Base-by-base conservation (phyloP, 2,888 invertebrate genomes). In the Drosophila anomalipes region DNA sequence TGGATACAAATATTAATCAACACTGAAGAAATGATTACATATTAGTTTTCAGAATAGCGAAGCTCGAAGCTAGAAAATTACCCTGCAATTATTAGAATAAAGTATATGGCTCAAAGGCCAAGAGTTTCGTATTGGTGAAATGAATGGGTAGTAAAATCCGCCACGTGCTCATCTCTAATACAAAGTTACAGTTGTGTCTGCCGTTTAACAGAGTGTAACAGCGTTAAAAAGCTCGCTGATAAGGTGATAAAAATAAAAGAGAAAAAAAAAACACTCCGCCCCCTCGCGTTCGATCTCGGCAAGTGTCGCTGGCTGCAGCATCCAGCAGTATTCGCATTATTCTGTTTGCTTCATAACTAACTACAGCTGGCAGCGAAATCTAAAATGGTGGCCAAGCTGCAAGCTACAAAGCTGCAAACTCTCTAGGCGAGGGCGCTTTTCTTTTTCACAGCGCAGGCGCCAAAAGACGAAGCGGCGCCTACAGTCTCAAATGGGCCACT, bases 331-430 rank as follows among this genome's bases (percentile, higher is more conserved):
- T 69, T 64, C 69, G 39, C 56, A 84, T 91, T 91, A 84, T 91
- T 91, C 91, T 91, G 91, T 76, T 84, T 74, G 83, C 92, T 92
- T 91, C 81, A 91, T 92, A 90, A 78, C 82, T 76, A 82, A 82
- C 82, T 81, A 91, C 90, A 91, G 80, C 77, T 74, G 32, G 67
- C 30, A 69, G 59, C 77, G 41, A 84, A 80, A 79, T 91, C 81
- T 78, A 90, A 91, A 81, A 90, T 90, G 84, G 87, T 90, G 83
- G 80, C 77, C 78, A 61, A 71, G 71, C 77, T 80, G 73, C 74
- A 83, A 86, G 81, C 83, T 71, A 90, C 90, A 87, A 86, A 90
- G 90, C 90, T 89, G 86, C 89, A 86, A 86, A 83, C 58, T 75
- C 66, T 51, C 47, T 63, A 47, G 47, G 66, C 59, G 58, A 35